Base-by-base conservation (phyloP, 2,113 vertebrate species). In the Caranx ignobilis region DNA sequence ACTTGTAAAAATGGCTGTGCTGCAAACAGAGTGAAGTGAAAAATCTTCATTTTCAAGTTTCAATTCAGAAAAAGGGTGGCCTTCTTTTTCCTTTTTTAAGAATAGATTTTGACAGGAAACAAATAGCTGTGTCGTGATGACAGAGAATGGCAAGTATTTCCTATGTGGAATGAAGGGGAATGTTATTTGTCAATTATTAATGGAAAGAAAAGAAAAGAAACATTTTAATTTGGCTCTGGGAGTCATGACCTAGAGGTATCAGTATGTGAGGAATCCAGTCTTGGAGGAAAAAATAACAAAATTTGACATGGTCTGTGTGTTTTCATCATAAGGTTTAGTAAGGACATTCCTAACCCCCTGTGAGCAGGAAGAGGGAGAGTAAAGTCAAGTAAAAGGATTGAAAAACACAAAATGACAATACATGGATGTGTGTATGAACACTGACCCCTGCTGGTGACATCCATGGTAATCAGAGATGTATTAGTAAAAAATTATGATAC, bases 361-460 rank as follows among this genome's bases (percentile, higher is more conserved):
- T 43, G 77, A 83, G 70, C 73, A 74, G 65, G 37, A 79, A 79
- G 70, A 74, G 50, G 59, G 66, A 77, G 85, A 77, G 68, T 39
- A 71, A 86, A 62, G 43, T 78, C 41, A 52, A 83, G 59, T 74
- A 59, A 45, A 45, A 75, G 15, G 48, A 59, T 18, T 71, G 54
- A 68, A 76, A 76, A 89, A 60, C 48, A 62, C 26, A 73, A 63
- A 56, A 50, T 10, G 32, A 71, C 56, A 73, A 41, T 55, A 39
- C 11, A 59, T 9, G 50, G 41, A 77, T 87, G 75, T 75, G 80
- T 89, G 91, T 81, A 71, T 74, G 61, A 89, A 93, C 82, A 94
- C 91, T 93, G 93, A 82, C 91, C 92, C 89, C 94, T 94, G 79
- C 93, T 95, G 94, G 93, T 81, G 35, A 32, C 7, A 37, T 8